Percentiles rank a stretch among this genome's conserved stretches.
phyloP scores from a whole-genome alignment of 2,113 vertebrate genomes.

The Ginglymostoma cirratum region DNA sequence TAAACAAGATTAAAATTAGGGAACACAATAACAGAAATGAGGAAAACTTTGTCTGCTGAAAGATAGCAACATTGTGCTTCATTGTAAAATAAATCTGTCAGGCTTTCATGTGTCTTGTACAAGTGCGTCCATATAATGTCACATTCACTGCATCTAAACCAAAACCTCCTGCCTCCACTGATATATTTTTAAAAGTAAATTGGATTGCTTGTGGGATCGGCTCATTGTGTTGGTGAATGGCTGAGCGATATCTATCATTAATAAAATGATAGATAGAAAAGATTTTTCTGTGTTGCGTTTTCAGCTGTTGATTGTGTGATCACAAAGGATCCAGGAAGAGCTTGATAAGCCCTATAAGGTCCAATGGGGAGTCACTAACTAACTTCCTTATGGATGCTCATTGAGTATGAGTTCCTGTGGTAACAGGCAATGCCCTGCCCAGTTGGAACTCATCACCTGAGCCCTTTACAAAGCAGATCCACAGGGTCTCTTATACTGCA shows the following conservation, averaged over 20 bases:
- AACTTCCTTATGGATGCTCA: too few species aligned
- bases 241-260: not conserved
- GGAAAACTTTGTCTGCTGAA: not conserved
- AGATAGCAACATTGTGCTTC: not conserved
- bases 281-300: not conserved
- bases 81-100: not conserved
- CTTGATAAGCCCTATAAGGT: too few species aligned
- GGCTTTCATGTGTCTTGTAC: not conserved
- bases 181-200: constrained; percentile 3
- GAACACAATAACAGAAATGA: not conserved
- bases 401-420: too few species aligned
- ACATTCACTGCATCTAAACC: not conserved
- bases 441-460: too few species aligned
- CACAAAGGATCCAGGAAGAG: not conserved
- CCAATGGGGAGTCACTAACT: too few species aligned
- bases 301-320: not conserved
- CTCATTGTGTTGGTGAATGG: not conserved
- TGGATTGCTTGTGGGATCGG: not conserved
- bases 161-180: not conserved
- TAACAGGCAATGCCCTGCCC: too few species aligned
- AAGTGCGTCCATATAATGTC: not conserved
- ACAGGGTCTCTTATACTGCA: too few species aligned
- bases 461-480: too few species aligned
- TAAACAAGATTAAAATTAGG: not conserved
- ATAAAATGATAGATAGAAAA: not conserved